Evolutionary conservation across 37 sponge, comb jelly and placozoan species (phyloP).

Genomic region (Mnemiopsis leidyi): DNA sequence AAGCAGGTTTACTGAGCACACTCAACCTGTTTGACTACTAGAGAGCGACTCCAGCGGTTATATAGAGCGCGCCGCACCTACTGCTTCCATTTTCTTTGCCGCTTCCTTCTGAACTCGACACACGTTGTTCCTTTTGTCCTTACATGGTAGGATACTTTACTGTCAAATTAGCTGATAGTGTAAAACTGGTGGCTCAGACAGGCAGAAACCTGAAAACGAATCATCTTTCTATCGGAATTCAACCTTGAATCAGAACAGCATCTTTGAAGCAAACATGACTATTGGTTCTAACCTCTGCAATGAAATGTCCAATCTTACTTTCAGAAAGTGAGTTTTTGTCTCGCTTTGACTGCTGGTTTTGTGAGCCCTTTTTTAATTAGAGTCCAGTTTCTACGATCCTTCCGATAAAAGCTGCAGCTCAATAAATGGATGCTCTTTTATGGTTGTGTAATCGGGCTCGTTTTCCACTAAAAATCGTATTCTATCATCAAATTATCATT

Average conservation of each 20-base stretch:
- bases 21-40: not conserved
- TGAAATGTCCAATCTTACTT: slow-evolving; percentile 26
- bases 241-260: not conserved
- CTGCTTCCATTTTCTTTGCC: not conserved
- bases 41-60: not conserved
- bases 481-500: too few relatives aligned
- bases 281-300: not conserved
- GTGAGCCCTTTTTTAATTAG: too few relatives aligned
- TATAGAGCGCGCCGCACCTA: not conserved
- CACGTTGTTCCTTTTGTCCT: not conserved
- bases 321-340: slow-evolving; percentile 47
- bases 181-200: not conserved
- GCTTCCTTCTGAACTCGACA: not conserved
- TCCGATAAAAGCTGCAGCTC: too few relatives aligned
- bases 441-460: too few relatives aligned
- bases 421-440: too few relatives aligned
- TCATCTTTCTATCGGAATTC: not conserved
- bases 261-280: slow-evolving; percentile 31
- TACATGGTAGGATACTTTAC: not conserved
- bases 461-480: too few relatives aligned
- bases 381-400: too few relatives aligned
- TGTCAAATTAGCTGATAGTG: not conserved
- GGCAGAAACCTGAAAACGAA: not conserved
- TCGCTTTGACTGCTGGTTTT: too few relatives aligned
- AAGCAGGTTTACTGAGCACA: not conserved